These are phyloP conservation scores for Anhinga anhinga DNA, from an alignment of 2,113 vertebrate genomes.

Conservation along the genomic window DNA sequence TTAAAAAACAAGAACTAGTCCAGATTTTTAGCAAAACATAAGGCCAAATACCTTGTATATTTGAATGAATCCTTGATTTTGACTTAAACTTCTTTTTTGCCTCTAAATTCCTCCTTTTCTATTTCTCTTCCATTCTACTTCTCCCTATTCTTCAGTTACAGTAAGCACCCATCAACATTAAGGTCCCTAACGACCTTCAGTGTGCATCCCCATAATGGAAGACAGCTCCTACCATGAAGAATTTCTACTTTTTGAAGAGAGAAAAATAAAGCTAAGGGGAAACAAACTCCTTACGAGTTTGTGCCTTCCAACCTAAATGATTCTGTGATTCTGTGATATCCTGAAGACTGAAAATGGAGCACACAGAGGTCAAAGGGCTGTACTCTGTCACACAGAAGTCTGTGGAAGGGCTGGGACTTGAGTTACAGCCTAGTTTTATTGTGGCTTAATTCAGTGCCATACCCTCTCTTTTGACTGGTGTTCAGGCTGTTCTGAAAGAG, in stretches of 20 bases:
- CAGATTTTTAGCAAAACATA: neutral
- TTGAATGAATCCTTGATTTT: neutral
- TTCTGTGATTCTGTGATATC: neutral
- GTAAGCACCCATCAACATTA: neutral
- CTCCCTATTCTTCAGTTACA: neutral
- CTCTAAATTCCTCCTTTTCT: neutral
- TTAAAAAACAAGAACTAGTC: neutral
- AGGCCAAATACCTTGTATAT: neutral
- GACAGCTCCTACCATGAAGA: neutral
- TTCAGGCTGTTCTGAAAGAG: neutral
- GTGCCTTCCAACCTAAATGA: neutral
- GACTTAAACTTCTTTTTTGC: neutral
- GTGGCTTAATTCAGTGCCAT: neutral
- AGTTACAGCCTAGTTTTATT: neutral
- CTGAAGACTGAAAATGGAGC: neutral
- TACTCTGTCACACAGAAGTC: neutral
- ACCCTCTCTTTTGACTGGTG: neutral
- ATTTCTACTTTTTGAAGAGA: neutral
- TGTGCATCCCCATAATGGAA: neutral
- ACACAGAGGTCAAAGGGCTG: neutral
- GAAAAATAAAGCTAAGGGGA: neutral
- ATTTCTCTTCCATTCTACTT: neutral
- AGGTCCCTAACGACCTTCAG: neutral
- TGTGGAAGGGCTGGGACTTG: neutral
- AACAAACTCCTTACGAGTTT: neutral